Base-by-base conservation (phyloP, 1,140 invertebrate genomes). In the Conopomorpha cramerella region DNA sequence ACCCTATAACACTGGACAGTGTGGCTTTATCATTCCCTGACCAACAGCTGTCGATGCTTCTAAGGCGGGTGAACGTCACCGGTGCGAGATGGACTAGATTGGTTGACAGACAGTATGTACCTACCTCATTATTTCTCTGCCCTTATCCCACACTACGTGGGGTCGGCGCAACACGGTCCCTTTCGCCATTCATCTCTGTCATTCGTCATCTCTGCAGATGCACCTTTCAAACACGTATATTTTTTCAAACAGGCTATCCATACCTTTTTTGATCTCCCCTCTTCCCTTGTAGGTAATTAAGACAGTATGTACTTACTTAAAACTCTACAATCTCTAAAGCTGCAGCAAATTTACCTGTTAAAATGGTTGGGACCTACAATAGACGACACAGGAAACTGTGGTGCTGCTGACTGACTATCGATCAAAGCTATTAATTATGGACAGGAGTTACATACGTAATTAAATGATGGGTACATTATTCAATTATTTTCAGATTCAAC, bases 81-180 rank as follows among this genome's bases (percentile, higher is more conserved):
- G 70, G 66, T 1, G 63, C 57, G 2, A 59, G 41, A 8, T 74
- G 70, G 70, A 68, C 59, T 0, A 66, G 57, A 42, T 47, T 74
- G 16, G 43, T 39, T 18, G 58, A 68, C 32, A 58, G 60, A 37
- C 67, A 51, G 70, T 74, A 46, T 34, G 49, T 39, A 31, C 10
- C 16, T 4, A n/a, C n/a, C n/a, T n/a, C n/a, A n/a, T n/a, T n/a
- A n/a, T n/a, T n/a, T n/a, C n/a, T n/a, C n/a, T n/a, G n/a, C n/a
- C n/a, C n/a, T n/a, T n/a, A n/a, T n/a, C n/a, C n/a, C n/a, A n/a
- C n/a, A n/a, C n/a, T n/a, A n/a, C n/a, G n/a, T 17, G n/a, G 12
- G 15, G 1, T 14, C 7, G 4, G 4, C 14, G 8, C 15, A 13
- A 15, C 7, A 12, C 14, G 8, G 11, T 12, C 7, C 29, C n/a